phyloP scores from a whole-genome alignment of 2,113 vertebrate species.

The Saguinus imperator region DNA sequence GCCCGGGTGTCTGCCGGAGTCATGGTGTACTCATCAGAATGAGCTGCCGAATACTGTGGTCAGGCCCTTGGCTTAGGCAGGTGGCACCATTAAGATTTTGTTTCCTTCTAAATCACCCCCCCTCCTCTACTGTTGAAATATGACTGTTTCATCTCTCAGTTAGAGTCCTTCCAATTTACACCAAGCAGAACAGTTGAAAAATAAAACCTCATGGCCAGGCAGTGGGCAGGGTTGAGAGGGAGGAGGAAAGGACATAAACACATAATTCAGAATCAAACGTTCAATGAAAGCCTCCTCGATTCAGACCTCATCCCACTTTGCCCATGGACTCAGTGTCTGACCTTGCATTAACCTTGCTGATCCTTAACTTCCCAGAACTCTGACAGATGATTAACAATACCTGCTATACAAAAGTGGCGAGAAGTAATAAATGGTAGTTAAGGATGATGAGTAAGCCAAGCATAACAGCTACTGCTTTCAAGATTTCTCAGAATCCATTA shows the following conservation, averaged over 20 bases:
- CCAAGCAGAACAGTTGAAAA: constrained; percentile 45
- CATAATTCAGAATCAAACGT: background rate
- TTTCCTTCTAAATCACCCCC: constrained; percentile 56
- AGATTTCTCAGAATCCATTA: background rate
- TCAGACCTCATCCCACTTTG: background rate
- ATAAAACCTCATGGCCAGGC: background rate
- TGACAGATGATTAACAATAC: background rate
- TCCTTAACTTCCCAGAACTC: background rate
- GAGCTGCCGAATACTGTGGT: constrained; percentile 13
- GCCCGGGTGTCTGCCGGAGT: background rate
- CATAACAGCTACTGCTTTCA: constrained; percentile 8
- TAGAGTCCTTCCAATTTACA: constrained; percentile 33
- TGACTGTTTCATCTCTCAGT: constrained; percentile 49
- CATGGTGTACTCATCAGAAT: background rate
- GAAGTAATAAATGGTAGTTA: constrained; percentile 22
- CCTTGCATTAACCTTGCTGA: background rate
- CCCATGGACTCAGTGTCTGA: background rate
- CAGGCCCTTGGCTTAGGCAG: constrained; percentile 23
- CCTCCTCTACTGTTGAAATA: constrained; percentile 59
- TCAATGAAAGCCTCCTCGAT: background rate
- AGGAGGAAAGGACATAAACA: background rate
- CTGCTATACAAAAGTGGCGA: background rate
- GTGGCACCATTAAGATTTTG: background rate
- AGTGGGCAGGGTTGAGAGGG: too few relatives aligned
- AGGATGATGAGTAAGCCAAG: background rate